Conservation (phyloP, 2,888 invertebrate genomes). For the Cataglyphis livida region DNA sequence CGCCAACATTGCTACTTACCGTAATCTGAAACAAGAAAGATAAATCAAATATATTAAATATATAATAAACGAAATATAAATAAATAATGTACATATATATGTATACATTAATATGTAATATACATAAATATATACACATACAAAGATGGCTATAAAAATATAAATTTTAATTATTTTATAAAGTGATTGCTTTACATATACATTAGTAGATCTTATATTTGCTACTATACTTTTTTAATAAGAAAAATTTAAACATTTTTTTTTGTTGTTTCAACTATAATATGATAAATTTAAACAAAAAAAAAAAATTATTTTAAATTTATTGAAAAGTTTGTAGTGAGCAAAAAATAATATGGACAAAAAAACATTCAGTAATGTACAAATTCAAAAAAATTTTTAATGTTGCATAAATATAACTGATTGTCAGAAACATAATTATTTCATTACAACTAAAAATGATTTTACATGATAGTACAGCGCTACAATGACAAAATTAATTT, state of each 20-base stretch:
- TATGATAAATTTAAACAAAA: neutral
- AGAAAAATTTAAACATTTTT: neutral
- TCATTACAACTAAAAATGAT: neutral
- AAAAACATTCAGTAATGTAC: neutral
- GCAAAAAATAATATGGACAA: neutral
- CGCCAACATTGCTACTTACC: conserved; percentile 57
- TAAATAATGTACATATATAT: neutral
- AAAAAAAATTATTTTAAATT: neutral
- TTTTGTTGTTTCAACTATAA: neutral
- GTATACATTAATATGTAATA: neutral
- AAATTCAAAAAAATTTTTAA: neutral
- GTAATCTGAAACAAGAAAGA: conserved; percentile 70
- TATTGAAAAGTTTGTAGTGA: neutral
- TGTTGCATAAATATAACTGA: neutral
- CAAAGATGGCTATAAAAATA: neutral
- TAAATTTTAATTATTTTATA: neutral
- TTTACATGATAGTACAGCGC: neutral
- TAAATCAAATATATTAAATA: conserved; percentile 7
- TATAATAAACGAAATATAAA: neutral
- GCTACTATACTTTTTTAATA: neutral
- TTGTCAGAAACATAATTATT: neutral
- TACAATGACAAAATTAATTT: neutral
- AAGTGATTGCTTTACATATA: neutral
- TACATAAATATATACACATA: neutral
- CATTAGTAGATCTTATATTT: neutral